Evolutionary conservation across 30 jellyfish, hydroid and myxozoan species (phyloP).

Genomic region (Sanderia malayensis): DNA sequence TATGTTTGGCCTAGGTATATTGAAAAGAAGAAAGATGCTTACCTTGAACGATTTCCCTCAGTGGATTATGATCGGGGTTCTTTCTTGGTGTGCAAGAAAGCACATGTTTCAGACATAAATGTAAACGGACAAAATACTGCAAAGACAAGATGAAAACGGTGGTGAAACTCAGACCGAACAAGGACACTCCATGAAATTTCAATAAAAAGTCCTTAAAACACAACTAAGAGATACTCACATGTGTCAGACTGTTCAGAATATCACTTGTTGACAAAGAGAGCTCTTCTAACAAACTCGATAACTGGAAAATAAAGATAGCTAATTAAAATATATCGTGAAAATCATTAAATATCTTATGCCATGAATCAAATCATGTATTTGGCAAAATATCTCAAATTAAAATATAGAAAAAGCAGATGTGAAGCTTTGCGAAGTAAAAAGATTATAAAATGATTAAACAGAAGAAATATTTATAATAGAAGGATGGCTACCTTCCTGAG

Average conservation of each 20-base stretch:
- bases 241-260: background rate
- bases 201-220: background rate
- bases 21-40: too few species aligned
- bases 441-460: too few species aligned
- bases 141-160: constrained; percentile 28
- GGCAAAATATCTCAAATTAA: too few species aligned
- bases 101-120: constrained; percentile 39
- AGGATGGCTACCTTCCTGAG: too few species aligned
- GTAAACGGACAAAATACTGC: constrained; percentile 51
- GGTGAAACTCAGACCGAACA: too few species aligned
- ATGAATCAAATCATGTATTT: too few species aligned
- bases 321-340: background rate
- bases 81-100: constrained; percentile 69
- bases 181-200: too few species aligned
- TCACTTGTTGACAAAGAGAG: background rate
- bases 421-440: too few species aligned
- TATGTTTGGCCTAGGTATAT: too few species aligned
- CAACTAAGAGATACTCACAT: background rate
- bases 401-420: too few species aligned
- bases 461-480: too few species aligned
- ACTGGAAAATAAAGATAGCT: background rate
- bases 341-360: background rate
- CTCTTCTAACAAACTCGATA: background rate
- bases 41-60: constrained; percentile 48
- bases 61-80: constrained; percentile 48